Conservation (phyloP, 2,113 vertebrate genomes). For the Pelecanoides urinatrix region DNA sequence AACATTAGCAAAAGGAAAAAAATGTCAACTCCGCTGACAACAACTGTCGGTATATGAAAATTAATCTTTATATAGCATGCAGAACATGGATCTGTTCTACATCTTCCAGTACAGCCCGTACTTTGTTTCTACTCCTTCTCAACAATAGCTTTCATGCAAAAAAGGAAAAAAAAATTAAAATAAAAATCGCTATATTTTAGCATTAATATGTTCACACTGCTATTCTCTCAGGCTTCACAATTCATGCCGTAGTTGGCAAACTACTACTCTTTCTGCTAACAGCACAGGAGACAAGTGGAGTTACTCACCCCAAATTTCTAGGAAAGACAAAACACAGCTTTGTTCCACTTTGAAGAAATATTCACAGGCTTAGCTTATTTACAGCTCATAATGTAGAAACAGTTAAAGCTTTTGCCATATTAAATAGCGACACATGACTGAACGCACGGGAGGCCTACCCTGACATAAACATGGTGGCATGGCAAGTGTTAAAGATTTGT, state of each 20-base stretch:
- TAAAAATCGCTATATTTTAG: not conserved
- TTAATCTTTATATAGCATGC: conserved; percentile 44
- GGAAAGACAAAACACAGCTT: not conserved
- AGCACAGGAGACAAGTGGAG: not conserved
- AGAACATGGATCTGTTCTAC: conserved; percentile 20
- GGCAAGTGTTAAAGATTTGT: conserved; percentile 3
- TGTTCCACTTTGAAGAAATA: not conserved
- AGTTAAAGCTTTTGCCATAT: not conserved
- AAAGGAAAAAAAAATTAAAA: not conserved
- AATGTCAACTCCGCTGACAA: conserved; percentile 40
- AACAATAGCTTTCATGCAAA: conserved; percentile 15
- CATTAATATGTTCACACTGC: not conserved
- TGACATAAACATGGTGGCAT: not conserved
- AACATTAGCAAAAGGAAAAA: conserved; percentile 45
- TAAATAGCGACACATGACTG: not conserved
- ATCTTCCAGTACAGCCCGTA: conserved; percentile 2
- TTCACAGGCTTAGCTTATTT: not conserved
- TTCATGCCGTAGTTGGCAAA: not conserved
- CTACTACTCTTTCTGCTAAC: not conserved
- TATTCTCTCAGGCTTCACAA: not conserved
- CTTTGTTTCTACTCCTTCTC: conserved; percentile 15
- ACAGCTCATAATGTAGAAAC: not conserved
- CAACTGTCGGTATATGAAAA: conserved; percentile 38
- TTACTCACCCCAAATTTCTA: not conserved
- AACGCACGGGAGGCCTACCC: not conserved